Evolutionary conservation across 1,140 invertebrate genomes (phyloP), one percentile per base, ranked within the genome.

Genomic region (Vanessa tameamea): DNA sequence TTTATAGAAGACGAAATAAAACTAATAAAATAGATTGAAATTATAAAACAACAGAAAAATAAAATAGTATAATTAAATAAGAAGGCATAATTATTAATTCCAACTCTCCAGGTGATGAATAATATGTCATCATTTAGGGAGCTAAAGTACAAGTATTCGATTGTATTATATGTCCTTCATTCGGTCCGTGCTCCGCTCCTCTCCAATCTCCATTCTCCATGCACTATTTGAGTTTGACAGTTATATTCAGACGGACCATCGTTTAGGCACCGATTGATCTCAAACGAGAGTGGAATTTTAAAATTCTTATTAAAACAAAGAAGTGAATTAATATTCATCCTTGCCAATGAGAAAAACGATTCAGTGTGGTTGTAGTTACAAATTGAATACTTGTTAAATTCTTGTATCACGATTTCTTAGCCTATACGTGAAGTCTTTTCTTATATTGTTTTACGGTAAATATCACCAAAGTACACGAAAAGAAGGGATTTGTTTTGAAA

Each of bases 401-500:
- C 61, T 31, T 68, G 50, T 63, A 50, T 15, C 16, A 64, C 26
- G 50, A 43, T 48, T 68, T 26, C 13, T 26, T 31, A 80, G 47
- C 78, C 77, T 83, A 82, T 78, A 79, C 81, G 81, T 70, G 72
- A 78, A 72, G 78, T 61, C 79, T 82, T 82, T 70, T 79, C 81
- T 78, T 73, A 71, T 64, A 71, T 78, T 78, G 75, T 82, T 82
- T 82, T 77, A 78, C 57, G 68, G 74, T 72, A 77, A 64, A 82
- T 79, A 79, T 79, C 79, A 72, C 68, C 59, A 61, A 77, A 80
- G 61, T 68, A 79, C 57, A 61, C 26, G 53, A 70, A 51, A 73
- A 77, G 15, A 76, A 82, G 78, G 78, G 71, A 81, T 80, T 85
- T 84, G 81, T 85, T 83, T 87, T 83, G 68, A 66, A 77, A 79